Conservation (phyloP, 2,797 vertebrate genomes). For the Rhabdophis nuchalis region DNA sequence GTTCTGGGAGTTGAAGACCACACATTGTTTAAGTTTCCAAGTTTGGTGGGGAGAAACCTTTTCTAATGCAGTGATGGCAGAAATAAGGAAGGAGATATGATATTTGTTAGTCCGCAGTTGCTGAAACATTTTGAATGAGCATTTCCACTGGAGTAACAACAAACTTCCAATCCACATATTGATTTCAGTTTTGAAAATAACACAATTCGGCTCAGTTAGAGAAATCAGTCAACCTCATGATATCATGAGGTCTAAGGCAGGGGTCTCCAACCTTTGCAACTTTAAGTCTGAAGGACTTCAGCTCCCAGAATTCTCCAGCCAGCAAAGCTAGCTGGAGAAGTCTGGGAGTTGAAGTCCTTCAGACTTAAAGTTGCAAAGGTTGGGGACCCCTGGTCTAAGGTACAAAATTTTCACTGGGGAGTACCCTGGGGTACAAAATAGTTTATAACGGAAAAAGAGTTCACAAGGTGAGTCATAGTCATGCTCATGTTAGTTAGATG, state of each 20-base stretch:
- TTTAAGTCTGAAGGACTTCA: no score
- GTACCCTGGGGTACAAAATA: conserved; percentile 5
- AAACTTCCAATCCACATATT: not conserved
- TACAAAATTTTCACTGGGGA: not conserved
- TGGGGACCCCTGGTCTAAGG: no score
- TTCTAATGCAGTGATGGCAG: not conserved
- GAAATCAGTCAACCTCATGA: not conserved
- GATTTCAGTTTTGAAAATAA: no score
- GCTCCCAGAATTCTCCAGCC: no score
- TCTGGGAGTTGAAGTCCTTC: no score
- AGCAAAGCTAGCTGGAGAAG: no score
- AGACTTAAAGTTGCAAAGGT: no score
- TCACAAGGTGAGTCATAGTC: conserved; percentile 38
- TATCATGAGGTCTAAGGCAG: not conserved
- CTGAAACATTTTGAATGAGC: not conserved
- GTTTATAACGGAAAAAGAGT: conserved; percentile 46
- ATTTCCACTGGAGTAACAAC: not conserved
- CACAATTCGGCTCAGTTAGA: not conserved
- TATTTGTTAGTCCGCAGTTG: not conserved
- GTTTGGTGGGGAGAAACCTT: not conserved
- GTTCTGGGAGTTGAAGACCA: not conserved
- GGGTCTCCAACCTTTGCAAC: no score
- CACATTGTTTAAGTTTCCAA: not conserved
- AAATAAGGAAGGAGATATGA: not conserved
- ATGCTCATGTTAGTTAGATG: conserved; percentile 45